Base-by-base conservation (phyloP, 2,797 vertebrate species). In the Rhinichthys osculus region DNA sequence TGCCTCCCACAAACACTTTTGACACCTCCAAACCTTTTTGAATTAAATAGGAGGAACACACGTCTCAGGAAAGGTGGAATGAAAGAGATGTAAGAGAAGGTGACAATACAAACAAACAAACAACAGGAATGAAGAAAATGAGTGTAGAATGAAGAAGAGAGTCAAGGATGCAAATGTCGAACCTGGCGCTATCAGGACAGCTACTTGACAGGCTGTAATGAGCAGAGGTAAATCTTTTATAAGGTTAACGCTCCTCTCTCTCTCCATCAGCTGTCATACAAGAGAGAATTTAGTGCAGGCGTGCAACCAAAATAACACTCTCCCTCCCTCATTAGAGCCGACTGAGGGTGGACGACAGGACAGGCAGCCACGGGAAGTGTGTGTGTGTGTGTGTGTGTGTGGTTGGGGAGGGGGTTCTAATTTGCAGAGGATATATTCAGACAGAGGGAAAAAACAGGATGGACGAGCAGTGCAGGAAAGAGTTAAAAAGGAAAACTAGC, bases 181-280 rank as follows among this genome's bases (percentile, higher is more conserved):
- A 91, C 78, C 90, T 82, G 76, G 91, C 95, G 93, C 95, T 92
- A 91, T 95, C 95, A 89, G 95, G 95, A 90, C 95, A 95, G 94
- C 93, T 92, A 94, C 95, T 94, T 96, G 96, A 96, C 96, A 96
- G 96, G 94, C 96, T 96, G 96, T 97, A 97, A 97, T 96, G 96
- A 97, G 96, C 94, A 95, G 94, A 95, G 95, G 95, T 97, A 97
- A 97, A 97, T 97, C 95, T 97, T 97, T 97, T 96, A 97, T 97
- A 96, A 97, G 96, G 96, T 97, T 96, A 97, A 96, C 95, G 95
- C 94, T 95, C 93, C 90, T 85, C 87, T 92, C 93, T 94, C 91
- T 93, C 94, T 86, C 92, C 96, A 95, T 90, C 96, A 96, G 96
- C 96, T 97, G 96, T 97, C 96, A 97, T 94, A 97, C 96, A 97